phyloP scores from a whole-genome alignment of 2,888 invertebrate genomes.

The Apamea epomidion region DNA sequence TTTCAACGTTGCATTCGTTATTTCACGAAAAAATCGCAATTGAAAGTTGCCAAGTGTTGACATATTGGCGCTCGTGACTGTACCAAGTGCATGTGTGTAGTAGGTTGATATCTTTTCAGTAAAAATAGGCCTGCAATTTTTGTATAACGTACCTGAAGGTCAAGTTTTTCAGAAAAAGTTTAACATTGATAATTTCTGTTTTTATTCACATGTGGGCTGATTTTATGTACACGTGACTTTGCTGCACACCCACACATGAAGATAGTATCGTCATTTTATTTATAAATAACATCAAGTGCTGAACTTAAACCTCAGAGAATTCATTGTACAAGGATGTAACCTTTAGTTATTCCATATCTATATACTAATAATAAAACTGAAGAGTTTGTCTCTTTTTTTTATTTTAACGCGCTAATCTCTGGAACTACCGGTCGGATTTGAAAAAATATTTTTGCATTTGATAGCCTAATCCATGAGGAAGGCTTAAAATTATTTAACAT shows the following conservation, averaged over 20 bases:
- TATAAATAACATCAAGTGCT: neutral
- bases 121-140: neutral
- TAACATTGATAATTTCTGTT: neutral
- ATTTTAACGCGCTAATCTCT: too few relatives aligned
- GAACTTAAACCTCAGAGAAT: neutral
- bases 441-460: too few relatives aligned
- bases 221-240: neutral
- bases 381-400: too few relatives aligned
- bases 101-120: neutral
- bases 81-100: neutral
- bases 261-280: neutral
- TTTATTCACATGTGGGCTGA: neutral
- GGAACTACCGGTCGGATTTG: too few relatives aligned
- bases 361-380: too few relatives aligned
- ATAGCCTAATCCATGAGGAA: too few relatives aligned
- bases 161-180: neutral
- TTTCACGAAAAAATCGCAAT: too few relatives aligned
- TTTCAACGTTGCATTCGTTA: too few relatives aligned
- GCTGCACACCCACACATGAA: neutral
- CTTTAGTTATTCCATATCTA: neutral
- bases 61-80: too few relatives aligned
- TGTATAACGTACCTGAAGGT: neutral
- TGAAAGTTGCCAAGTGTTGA: too few relatives aligned
- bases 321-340: neutral
- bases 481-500: neutral